Evolutionary conservation across 2,888 invertebrate genomes (phyloP), one percentile per base, ranked within the genome.

Genomic region (Clepsis dumicolana): DNA sequence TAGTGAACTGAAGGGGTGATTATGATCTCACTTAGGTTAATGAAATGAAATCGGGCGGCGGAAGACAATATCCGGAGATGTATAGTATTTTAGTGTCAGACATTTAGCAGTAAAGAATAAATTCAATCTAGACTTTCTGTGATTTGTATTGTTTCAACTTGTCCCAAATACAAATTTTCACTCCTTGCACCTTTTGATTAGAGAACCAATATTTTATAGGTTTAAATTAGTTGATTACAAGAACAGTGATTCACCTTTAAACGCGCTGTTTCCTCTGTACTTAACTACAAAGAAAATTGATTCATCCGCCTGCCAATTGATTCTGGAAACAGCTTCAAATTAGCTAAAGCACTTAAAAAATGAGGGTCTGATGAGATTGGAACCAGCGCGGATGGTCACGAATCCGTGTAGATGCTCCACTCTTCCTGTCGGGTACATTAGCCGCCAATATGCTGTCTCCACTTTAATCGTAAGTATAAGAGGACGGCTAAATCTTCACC

Each of bases 281-380:
- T 14, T 38, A 38, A n/a, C n/a, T 14, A 38, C n/a, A 4, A 38
- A 44, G 5, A 52, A 57, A 65, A 52, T 27, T 52, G 38, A 32
- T 21, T 65, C 21, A 59, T 59, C 54, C 16, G 61, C 44, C 25
- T 61, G 44, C 66, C 44, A 48, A 61, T 48, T 14, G 32, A 32
- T 48, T 54, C 54, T 48, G 61, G 54, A 54, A 25, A 54, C 35
- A 29, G 27, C 16, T 54, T 10, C 59, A 41, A 60, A 62, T 56
- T 66, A 61, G 10, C 35, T 48, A 24, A 38, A 38, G 35, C 24
- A 65, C 53, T 53, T 61, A 60, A 29, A 53, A 53, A 29, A 16
- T 18, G 38, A 41, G 16, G 24, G 52, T 52, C 7, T 29, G 53
- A 2, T 52, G 53, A 27, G 53, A 53, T 53, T 52, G 35, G 18